These are phyloP conservation scores for Epinotia nisella DNA, from an alignment of 2,888 invertebrate species.

Conservation along the genomic window DNA sequence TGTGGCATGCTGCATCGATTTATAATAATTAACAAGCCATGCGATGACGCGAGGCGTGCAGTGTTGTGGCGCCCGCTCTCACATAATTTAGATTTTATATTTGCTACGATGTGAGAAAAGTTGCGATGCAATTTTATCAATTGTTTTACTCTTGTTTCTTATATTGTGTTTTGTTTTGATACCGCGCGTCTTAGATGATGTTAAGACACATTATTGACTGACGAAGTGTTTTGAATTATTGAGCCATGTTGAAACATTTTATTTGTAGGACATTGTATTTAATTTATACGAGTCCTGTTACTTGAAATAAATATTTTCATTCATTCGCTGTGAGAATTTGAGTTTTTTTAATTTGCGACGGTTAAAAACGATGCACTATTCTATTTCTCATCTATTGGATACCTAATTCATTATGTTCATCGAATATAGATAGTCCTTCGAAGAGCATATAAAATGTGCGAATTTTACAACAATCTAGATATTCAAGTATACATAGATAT, in stretches of 20 bases:
- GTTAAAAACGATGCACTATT: too few species aligned
- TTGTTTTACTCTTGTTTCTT: constrained; percentile 3
- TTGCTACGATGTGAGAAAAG: constrained; percentile 27
- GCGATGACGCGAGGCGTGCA: constrained; percentile 69
- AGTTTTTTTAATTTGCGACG: too few species aligned
- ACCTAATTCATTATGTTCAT: too few species aligned
- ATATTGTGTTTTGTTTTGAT: not conserved
- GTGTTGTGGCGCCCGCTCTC: constrained; percentile 52
- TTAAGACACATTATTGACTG: too few species aligned
- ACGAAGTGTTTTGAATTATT: not conserved
- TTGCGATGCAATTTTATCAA: constrained; percentile 11
- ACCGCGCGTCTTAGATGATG: not conserved
- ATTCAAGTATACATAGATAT: not conserved
- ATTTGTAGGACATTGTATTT: too few species aligned
- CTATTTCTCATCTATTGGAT: too few species aligned
- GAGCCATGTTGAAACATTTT: too few species aligned
- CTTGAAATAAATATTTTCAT: too few species aligned
- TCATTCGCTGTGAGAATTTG: too few species aligned
- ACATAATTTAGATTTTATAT: constrained; percentile 41
- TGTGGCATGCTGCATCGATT: constrained; percentile 63
- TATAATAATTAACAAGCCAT: constrained; percentile 76
- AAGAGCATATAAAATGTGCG: not conserved
- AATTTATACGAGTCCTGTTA: too few species aligned
- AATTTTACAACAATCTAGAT: not conserved
- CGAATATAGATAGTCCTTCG: too few species aligned